Evolutionary conservation across 2,797 vertebrate genomes (phyloP).

Genomic region (Fistularia tabacaria): DNA sequence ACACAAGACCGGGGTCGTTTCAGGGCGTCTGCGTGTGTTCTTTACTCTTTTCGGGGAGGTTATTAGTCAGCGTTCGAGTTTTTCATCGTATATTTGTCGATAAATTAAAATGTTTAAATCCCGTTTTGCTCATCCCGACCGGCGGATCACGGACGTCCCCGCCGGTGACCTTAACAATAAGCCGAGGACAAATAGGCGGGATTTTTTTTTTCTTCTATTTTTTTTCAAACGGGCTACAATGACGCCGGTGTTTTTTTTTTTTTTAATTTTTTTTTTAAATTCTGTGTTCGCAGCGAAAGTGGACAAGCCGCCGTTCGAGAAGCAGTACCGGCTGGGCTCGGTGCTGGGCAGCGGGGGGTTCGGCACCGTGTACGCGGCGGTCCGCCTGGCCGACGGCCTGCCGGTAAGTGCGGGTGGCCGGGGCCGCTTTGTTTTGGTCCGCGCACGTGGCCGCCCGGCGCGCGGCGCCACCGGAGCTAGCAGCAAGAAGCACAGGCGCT

Average conservation of each 20-base stretch:
- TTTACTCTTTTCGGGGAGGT: too few relatives aligned
- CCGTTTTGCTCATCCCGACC: too few relatives aligned
- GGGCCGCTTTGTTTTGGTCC: slow-evolving; percentile 61
- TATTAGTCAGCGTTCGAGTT: too few relatives aligned
- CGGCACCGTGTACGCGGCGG: slow-evolving; percentile 87
- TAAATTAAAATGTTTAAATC: too few relatives aligned
- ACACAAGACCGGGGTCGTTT: background rate
- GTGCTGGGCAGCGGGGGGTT: slow-evolving; percentile 91
- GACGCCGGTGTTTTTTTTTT: background rate
- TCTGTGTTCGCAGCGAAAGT: slow-evolving; percentile 78
- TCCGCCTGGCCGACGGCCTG: slow-evolving; percentile 82
- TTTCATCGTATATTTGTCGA: too few relatives aligned
- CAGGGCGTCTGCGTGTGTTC: background rate
- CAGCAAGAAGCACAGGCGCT: background rate
- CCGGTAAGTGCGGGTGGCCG: slow-evolving; percentile 85
- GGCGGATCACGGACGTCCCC: too few relatives aligned
- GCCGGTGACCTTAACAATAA: too few relatives aligned
- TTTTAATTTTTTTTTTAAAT: background rate
- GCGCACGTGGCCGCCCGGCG: slow-evolving; percentile 35
- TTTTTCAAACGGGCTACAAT: background rate
- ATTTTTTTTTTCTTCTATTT: background rate
- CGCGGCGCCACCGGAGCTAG: background rate
- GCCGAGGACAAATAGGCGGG: too few relatives aligned
- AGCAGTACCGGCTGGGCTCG: slow-evolving; percentile 86
- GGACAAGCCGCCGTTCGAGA: slow-evolving; percentile 88